Base-by-base conservation (phyloP, 1,140 invertebrate species). In the Drosophila gunungcola region DNA sequence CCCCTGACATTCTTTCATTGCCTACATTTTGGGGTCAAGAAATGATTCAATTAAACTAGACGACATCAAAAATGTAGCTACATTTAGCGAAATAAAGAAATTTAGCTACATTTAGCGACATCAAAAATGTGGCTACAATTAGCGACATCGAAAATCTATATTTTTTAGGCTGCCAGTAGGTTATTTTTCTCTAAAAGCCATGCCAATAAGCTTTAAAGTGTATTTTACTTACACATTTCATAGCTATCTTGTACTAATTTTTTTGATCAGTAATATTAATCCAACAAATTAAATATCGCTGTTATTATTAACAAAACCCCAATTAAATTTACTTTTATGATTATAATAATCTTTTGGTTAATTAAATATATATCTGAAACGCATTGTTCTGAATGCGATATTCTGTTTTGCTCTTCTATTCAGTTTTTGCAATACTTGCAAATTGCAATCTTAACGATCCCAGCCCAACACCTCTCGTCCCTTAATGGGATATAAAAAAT, bases 401-500 rank as follows among this genome's bases (percentile, higher is more conserved):
- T 29, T 49, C 32, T 42, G 34, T n/a, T 41, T 42, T 52, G 27
- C 6, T n/a, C 5, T 34, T 34, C 54, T 39, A 48, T 57, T 53
- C 21, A 65, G 48, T 57, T 69, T 48, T 3, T 56, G 21, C 51
- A 70, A 69, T 70, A 25, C 36, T 27, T 41, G 51, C 64, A 41
- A 70, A 70, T 46, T 56, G 67, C 64, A 69, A 56, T 70, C 67
- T 56, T 48, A 69, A 70, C 13, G 49, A 56, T 69, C 36, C n/a
- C 25, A 48, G 11, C 34, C 36, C 25, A 43, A 16, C 43, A 41
- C 63, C 60, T 34, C 46, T 6, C 9, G 10, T 49, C 29, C 39
- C 48, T 58, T 51, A 73, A 69, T 70, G 64, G 55, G 68, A 73
- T 46, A 73, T 73, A 73, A 73, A 73, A 73, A 73, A 73, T 73